Evolutionary conservation across 2,888 invertebrate genomes (phyloP), one percentile per base, ranked within the genome.

Genomic region (Lottia gigantea): DNA sequence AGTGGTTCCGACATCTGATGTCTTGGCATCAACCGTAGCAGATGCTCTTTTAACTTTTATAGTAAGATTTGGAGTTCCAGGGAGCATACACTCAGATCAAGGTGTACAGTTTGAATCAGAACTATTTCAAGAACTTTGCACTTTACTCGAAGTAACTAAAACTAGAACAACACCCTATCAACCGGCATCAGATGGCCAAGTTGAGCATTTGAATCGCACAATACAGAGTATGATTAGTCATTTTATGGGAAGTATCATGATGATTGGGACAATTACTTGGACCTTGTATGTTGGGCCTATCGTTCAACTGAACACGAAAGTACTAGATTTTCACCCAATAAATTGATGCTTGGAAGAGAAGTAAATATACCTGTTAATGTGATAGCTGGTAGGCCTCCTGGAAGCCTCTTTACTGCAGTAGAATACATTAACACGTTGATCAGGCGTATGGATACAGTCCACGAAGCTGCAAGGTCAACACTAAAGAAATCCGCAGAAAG

Each of bases 51-150:
- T 66, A n/a, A 26, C 25, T 23, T 46, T 66, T 14, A 19, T 46
- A 19, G 25, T 40, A 6, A 15, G 65, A 2, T 65, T 65, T 7
- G 65, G 65, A 7, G 46, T 65, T 46, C 65, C 65, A 16, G 16
- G 46, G 6, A 46, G 25, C 14, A 65, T 65, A 16, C 65, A 65
- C 64, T 31, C 64, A 16, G 64, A 64, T 45, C 64, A 64, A 40
- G 64, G 64, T 16, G 40, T 40, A 8, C 40, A 40, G 40, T 40
- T 40, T 40, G 40, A 40, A 8, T 40, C 7, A 23, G 55, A 55
- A 16, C 23, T 55, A 2, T 55, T 55, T 23, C 55, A 55, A 16
- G 11, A n/a, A 19, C 55, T 55, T 11, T 55, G 19, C n/a, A 19
- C n/a, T 8, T 19, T 55, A 19, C 55, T 55, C 6, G 55, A n/a